Conservation (phyloP, 2,113 vertebrate species). For the Epinephelus moara region DNA sequence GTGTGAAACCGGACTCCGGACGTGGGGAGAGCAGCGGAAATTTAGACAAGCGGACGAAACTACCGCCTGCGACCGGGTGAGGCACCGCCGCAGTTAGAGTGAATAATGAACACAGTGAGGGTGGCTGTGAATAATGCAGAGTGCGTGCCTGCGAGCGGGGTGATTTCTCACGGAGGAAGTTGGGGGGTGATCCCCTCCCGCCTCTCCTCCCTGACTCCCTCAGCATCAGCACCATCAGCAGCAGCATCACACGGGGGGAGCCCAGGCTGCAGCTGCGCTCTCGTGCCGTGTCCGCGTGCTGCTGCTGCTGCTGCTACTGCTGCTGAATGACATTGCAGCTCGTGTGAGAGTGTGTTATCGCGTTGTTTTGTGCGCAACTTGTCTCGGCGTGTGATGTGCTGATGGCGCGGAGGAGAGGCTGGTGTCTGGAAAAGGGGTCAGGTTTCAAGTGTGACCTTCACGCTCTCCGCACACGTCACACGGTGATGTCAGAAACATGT, state of each 20-base stretch:
- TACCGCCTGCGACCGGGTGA: slow-evolving; percentile 86
- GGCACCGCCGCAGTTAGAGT: slow-evolving; percentile 44
- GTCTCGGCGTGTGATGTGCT: background rate
- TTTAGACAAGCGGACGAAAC: slow-evolving; percentile 82
- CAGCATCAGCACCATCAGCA: slow-evolving; percentile 71
- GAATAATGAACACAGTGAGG: slow-evolving; percentile 45
- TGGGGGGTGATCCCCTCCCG: slow-evolving; percentile 36
- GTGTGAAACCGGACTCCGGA: slow-evolving; percentile 83
- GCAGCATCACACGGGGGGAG: slow-evolving; percentile 33
- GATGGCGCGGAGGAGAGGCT: background rate
- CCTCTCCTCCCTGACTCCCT: slow-evolving; percentile 44
- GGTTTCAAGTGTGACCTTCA: slow-evolving; percentile 69
- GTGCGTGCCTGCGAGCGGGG: slow-evolving; percentile 13
- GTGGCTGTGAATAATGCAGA: slow-evolving; percentile 52
- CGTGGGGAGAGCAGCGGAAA: slow-evolving; percentile 84
- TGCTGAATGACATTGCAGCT: slow-evolving; percentile 64
- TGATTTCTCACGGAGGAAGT: slow-evolving; percentile 47
- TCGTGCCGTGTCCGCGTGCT: slow-evolving; percentile 57
- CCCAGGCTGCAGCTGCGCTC: slow-evolving; percentile 33
- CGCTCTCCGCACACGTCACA: slow-evolving; percentile 21
- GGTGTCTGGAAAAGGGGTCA: background rate
- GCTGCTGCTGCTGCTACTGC: slow-evolving; percentile 19
- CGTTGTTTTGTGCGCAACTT: slow-evolving; percentile 17
- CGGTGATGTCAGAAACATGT: slow-evolving; percentile 50
- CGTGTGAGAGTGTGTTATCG: slow-evolving; percentile 11